Evolutionary conservation across 37 sponge, comb jelly and placozoan species (phyloP).

Genomic region (Spongilla lacustris): DNA sequence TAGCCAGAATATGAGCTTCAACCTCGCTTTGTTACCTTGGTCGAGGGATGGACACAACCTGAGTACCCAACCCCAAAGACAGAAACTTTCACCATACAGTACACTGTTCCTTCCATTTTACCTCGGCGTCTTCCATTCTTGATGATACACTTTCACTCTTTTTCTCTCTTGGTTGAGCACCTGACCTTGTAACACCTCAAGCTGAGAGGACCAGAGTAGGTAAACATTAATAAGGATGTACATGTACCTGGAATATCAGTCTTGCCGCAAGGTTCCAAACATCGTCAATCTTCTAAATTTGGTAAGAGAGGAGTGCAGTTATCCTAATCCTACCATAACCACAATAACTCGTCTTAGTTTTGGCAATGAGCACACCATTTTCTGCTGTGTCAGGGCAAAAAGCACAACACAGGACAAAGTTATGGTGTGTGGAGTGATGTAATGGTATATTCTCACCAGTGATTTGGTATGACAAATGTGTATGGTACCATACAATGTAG

Average conservation of each 20-base stretch:
- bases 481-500: no score
- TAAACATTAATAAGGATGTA: no score
- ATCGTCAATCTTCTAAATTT: background rate
- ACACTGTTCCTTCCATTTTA: background rate
- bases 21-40: background rate
- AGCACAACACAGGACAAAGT: background rate
- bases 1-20: background rate
- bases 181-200: background rate
- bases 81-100: background rate
- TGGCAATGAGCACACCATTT: background rate
- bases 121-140: background rate
- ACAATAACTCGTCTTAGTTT: background rate
- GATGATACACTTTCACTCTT: background rate
- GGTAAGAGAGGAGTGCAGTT: background rate
- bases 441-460: no score
- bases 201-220: no score
- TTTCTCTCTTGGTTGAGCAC: background rate
- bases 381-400: background rate
- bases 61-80: background rate
- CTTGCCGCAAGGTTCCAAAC: background rate
- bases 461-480: no score
- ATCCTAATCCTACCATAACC: background rate
- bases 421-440: background rate
- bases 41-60: background rate
- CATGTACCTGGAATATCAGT: no score